Conservation (phyloP, 2,113 vertebrate species). For the Etia nguti region DNA sequence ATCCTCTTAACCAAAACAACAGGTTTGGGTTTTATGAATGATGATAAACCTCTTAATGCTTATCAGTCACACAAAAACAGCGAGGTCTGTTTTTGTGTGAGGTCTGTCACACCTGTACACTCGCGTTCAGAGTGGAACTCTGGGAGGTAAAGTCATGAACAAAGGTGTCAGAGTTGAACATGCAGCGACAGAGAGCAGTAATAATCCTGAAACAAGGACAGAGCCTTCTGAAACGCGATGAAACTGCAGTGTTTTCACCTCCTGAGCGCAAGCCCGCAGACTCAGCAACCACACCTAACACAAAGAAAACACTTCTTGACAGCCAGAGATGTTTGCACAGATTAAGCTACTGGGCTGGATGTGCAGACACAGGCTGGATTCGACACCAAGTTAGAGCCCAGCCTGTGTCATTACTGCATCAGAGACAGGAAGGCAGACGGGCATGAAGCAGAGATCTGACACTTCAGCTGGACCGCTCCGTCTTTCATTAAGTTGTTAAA, state of each 20-base stretch:
- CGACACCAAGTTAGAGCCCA: background rate
- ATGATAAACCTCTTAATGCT: background rate
- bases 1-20: background rate
- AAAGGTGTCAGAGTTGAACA: background rate
- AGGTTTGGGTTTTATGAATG: background rate
- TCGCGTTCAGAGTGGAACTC: background rate
- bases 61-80: background rate
- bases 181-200: background rate
- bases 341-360: background rate
- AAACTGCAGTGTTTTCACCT: background rate
- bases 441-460: background rate
- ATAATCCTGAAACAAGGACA: background rate
- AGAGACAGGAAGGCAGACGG: background rate
- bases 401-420: background rate
- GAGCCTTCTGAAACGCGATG: background rate
- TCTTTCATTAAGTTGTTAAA: conserved; percentile 7
- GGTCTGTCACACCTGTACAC: background rate
- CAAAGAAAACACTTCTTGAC: background rate
- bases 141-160: background rate
- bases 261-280: background rate
- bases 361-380: conserved; percentile 6
- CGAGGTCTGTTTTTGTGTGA: too few species aligned
- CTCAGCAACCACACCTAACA: conserved; percentile 13
- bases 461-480: background rate
- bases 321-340: conserved; percentile 3